These are phyloP conservation scores for Pantherophis vulpinus DNA, from an alignment of 2,797 vertebrate species.

Conservation along the genomic window DNA sequence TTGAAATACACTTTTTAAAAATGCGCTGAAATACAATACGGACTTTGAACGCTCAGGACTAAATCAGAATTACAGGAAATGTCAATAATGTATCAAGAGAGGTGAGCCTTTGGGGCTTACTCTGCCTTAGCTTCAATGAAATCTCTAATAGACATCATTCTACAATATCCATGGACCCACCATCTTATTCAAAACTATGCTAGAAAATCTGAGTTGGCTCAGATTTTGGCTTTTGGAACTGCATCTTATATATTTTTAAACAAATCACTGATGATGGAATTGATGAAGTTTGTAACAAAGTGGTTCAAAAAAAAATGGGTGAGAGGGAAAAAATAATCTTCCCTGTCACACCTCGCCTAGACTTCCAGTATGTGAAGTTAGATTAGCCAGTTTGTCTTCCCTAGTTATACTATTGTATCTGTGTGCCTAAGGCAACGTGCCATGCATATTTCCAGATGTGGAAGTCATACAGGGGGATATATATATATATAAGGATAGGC, in stretches of 20 bases:
- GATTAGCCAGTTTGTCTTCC: background rate
- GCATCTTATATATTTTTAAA: constrained; percentile 10
- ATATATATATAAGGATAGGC: background rate
- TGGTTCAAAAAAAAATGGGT: constrained; percentile 31
- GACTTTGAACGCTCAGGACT: constrained; percentile 22
- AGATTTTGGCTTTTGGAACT: constrained; percentile 18
- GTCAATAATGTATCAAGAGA: constrained; percentile 37
- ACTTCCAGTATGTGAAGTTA: background rate
- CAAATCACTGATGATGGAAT: constrained; percentile 32
- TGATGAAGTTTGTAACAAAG: constrained; percentile 12
- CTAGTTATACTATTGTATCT: background rate
- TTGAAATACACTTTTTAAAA: constrained; percentile 31
- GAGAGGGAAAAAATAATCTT: background rate
- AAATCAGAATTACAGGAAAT: constrained; percentile 22
- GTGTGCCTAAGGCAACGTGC: background rate
- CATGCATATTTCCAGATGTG: background rate
- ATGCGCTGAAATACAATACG: constrained; percentile 29
- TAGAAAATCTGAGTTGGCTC: constrained; percentile 8
- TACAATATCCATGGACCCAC: constrained; percentile 36
- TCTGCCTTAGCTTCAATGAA: constrained; percentile 46
- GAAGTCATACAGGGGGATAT: background rate
- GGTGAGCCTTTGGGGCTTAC: constrained; percentile 48
- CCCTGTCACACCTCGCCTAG: background rate
- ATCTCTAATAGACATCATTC: constrained; percentile 40
- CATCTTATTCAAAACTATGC: background rate